Evolutionary conservation across 2,797 vertebrate species (phyloP).

Genomic region (Melanitta fusca): DNA sequence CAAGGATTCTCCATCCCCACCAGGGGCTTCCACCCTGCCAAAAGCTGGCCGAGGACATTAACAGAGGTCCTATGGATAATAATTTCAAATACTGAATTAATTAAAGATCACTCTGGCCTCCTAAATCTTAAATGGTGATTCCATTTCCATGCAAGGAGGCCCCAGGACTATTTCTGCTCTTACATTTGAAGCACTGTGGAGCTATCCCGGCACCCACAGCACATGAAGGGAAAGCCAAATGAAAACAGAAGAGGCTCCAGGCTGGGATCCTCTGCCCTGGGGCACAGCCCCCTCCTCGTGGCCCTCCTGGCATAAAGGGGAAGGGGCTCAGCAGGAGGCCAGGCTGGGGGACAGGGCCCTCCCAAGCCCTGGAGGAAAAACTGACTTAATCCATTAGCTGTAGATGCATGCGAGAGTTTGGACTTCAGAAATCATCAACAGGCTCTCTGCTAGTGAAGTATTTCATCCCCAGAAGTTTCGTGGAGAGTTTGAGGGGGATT

Average conservation of each 20-base stretch:
- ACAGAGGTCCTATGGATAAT: constrained; percentile 28
- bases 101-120: neutral
- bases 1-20: neutral
- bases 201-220: no score
- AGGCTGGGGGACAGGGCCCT: no score
- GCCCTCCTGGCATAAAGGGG: no score
- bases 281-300: no score
- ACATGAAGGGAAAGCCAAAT: no score
- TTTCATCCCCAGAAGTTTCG: neutral
- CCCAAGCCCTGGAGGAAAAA: no score
- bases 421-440: neutral
- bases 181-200: no score
- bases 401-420: neutral
- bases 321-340: no score
- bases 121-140: neutral
- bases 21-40: neutral
- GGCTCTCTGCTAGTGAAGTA: neutral
- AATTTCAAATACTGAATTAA: constrained; percentile 50
- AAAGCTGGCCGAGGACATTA: constrained; percentile 32
- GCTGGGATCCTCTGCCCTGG: no score
- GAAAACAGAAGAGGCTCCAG: no score
- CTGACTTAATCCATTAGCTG: neutral
- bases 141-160: neutral
- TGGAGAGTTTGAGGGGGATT: neutral
- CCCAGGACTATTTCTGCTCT: neutral